phyloP scores from a whole-genome alignment of 2,113 vertebrate species.

The Labeo catla region DNA sequence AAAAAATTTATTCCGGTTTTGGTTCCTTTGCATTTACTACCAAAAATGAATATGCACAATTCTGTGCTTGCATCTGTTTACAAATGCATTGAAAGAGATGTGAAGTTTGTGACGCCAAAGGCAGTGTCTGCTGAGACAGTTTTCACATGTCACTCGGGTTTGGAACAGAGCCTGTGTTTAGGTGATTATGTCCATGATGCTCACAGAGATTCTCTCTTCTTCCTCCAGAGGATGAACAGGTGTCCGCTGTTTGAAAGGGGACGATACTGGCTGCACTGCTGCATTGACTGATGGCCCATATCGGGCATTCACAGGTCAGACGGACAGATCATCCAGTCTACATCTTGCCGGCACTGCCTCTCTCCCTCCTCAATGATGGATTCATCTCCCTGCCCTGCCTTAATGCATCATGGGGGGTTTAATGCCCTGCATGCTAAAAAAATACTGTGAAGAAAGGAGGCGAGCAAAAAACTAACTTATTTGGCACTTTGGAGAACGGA shows the following conservation, averaged over 20 bases:
- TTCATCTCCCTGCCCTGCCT: conserved; percentile 91
- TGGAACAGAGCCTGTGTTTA: conserved; percentile 7
- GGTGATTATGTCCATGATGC: neutral
- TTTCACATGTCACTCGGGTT: neutral
- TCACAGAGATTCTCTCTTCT: conserved; percentile 53
- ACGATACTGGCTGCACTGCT: conserved; percentile 55
- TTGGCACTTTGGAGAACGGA: conserved; percentile 70
- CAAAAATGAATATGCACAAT: neutral
- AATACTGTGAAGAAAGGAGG: conserved; percentile 92
- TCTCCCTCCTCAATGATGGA: conserved; percentile 80
- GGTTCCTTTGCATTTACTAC: neutral
- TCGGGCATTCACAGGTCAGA: conserved; percentile 44
- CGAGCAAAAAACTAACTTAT: conserved; percentile 55
- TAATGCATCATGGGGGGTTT: conserved; percentile 95
- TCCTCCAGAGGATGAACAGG: conserved; percentile 92
- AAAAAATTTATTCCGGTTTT: neutral
- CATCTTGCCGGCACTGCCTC: conserved; percentile 78
- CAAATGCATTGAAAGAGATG: neutral
- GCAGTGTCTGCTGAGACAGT: neutral
- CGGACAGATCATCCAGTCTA: conserved; percentile 73
- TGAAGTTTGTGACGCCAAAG: neutral
- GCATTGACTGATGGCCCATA: conserved; percentile 58
- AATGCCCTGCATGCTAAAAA: conserved; percentile 87
- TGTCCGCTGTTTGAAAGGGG: conserved; percentile 91
- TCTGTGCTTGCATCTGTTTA: neutral